Base-by-base conservation (phyloP, 2,113 vertebrate genomes). In the Tautogolabrus adspersus region DNA sequence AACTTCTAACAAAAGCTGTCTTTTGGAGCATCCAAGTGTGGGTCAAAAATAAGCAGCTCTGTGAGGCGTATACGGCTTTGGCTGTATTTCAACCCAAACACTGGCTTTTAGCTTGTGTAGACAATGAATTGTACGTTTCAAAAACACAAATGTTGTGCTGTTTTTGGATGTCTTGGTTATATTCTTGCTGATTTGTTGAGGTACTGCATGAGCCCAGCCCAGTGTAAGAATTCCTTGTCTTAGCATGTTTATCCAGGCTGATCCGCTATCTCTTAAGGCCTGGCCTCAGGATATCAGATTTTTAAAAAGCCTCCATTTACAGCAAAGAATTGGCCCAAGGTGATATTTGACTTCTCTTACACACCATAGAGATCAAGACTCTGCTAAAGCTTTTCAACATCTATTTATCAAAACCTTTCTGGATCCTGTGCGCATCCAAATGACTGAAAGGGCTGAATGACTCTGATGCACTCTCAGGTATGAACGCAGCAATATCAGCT, bases 31-130 rank as follows among this genome's bases (percentile, higher is more conserved):
- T 76, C 57, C 74, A 75, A 63, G 77, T 56, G 64, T 61, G 56
- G 40, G 52, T 84, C 68, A 66, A 84, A 66, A 76, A 72, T 56
- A 64, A 68, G 71, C 72, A 66, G 81, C 74, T 40, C 64, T 44
- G 63, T 38, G 68, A 88, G 56, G 72, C 18, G 7, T 47, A 66
- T 59, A 18, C 71, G 78, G 56, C 11, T 75, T 62, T 77, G 81
- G 74, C 81, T 66, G 42, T 15, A 60, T 49, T 52, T 77, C 82
- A 89, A 85, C 58, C 65, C 23, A 87, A 89, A 90, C 66, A 87
- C 10, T n/a, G 57, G 16, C 72, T 61, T 66, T 67, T 23, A 6
- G 67, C 54, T 57, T 64, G 16, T 62, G 22, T 26, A 21, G 52
- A 84, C 58, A 54, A 6, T 70, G 23, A 66, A 46, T 71, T 55